Percentiles rank a stretch among this genome's conserved stretches.
Evolutionary conservation across 1,140 invertebrate species (phyloP).

Genomic region (Diabrotica virgifera): DNA sequence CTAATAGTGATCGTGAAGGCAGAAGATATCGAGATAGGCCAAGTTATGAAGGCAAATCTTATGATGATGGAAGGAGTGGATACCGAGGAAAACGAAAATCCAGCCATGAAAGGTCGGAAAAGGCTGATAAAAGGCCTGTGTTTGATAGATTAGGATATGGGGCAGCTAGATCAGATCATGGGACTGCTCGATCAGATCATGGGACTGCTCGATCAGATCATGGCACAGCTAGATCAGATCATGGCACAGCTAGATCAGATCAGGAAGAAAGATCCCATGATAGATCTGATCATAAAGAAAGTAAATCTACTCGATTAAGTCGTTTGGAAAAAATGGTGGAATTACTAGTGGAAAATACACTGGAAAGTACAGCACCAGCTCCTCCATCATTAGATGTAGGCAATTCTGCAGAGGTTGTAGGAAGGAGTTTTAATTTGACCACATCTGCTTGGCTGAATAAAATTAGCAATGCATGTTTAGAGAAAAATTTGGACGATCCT

Average conservation of each 20-base stretch:
- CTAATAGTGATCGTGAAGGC: too few species aligned
- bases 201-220: too few species aligned
- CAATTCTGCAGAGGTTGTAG: constrained; percentile 15
- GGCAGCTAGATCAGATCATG: too few species aligned
- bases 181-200: too few species aligned
- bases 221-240: too few species aligned
- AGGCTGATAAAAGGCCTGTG: too few species aligned
- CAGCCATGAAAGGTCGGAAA: too few species aligned
- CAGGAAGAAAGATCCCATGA: too few species aligned
- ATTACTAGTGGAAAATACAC: constrained; percentile 27
- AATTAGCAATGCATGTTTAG: constrained; percentile 30
- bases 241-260: too few species aligned
- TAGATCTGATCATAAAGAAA: background rate
- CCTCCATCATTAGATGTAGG: background rate
- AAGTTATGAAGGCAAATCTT: background rate
- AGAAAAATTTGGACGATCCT: constrained; percentile 32
- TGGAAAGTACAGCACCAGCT: constrained; percentile 18
- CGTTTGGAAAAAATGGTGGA: constrained; percentile 36
- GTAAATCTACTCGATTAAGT: constrained; percentile 21
- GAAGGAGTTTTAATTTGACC: constrained; percentile 28
- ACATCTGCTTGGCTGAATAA: constrained; percentile 37
- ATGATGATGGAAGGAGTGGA: background rate
- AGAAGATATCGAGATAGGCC: too few species aligned
- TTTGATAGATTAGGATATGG: too few species aligned
- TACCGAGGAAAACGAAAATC: too few species aligned